Percentiles rank a stretch among this genome's conserved stretches.
phyloP scores from a whole-genome alignment of 2,888 invertebrate species.

The Oeneis ivallda region DNA sequence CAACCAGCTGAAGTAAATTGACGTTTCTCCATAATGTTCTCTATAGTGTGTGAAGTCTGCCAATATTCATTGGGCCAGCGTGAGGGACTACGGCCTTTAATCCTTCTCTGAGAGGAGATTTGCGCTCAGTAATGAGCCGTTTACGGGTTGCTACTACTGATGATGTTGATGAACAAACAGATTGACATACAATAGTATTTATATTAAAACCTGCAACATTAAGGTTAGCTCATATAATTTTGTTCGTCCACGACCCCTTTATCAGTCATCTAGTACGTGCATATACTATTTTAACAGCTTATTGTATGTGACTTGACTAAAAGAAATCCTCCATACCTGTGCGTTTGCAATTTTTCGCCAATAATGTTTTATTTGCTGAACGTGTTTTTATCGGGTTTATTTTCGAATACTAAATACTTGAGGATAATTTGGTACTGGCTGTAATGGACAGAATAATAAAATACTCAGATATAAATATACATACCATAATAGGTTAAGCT shows the following conservation, averaged over 20 bases:
- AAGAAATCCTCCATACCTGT: slow-evolving; percentile 25
- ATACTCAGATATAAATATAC: not conserved
- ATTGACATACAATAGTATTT: slow-evolving; percentile 38
- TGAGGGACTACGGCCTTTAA: too few species aligned
- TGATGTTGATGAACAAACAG: slow-evolving; percentile 43
- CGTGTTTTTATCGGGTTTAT: slow-evolving; percentile 2
- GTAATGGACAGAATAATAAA: slow-evolving; percentile 13
- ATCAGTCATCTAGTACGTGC: slow-evolving; percentile 76
- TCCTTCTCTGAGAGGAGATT: too few species aligned
- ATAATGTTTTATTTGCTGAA: slow-evolving; percentile 23
- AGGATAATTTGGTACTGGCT: slow-evolving; percentile 14
- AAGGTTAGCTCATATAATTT: slow-evolving; percentile 68
- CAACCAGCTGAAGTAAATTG: too few species aligned
- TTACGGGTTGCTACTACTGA: too few species aligned
- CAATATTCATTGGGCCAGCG: too few species aligned
- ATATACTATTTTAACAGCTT: slow-evolving; percentile 68
- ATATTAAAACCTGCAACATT: slow-evolving; percentile 57
- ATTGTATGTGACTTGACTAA: slow-evolving; percentile 56
- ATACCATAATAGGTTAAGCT: too few species aligned
- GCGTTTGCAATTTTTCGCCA: slow-evolving; percentile 24
- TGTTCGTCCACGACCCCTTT: slow-evolving; percentile 64
- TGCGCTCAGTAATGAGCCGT: too few species aligned
- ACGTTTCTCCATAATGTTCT: too few species aligned
- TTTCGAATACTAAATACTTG: slow-evolving; percentile 21
- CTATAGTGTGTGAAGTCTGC: too few species aligned